Evolutionary conservation across 2,113 vertebrate genomes (phyloP), one percentile per base, ranked within the genome.

Genomic region (Platichthys stellatus): DNA sequence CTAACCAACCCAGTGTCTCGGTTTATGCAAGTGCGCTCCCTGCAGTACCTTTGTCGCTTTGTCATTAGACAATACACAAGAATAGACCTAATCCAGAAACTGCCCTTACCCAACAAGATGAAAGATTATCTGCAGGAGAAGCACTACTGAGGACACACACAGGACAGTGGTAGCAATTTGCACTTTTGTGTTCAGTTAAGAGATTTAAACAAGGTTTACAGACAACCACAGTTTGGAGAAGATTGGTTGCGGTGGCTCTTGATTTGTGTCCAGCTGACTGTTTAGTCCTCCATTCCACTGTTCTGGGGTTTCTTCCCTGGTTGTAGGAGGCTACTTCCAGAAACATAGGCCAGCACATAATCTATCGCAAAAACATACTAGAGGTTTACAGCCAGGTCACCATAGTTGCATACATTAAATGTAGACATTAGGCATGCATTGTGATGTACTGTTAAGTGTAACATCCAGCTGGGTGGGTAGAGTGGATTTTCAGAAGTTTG

Each of bases 51-150:
- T 92, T 99, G 98, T 87, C 97, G 97, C 63, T 99, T 99, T 84
- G 97, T 99, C 84, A 99, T 99, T 85, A 96, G 98, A 88, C 98
- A 99, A 89, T 99, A 98, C 83, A 99, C 98, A 51, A 93, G 98
- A 60, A 99, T 99, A 96, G 98, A 99, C 94, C 92, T 99, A 67
- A 99, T 99, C 92, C 98, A 97, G 91, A 99, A 99, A 96, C 96
- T 99, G 95, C 98, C 98, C 95, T 95, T 99, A 94, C 98, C 98
- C 90, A 99, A 97, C 96, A 99, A 99, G 94, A 99, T 99, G 98
- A 99, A 99, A 97, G 98, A 98, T 95, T 99, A 99, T 90, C 93
- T 99, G 93, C 98, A 99, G 95, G 98, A 99, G 94, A 99, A 99
- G 95, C 98, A 99, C 97, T 99, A 99, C 97, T 99, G 97, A 99